Evolutionary conservation across 2,113 vertebrate genomes (phyloP).

Genomic region (Neomonachus schauinslandi): DNA sequence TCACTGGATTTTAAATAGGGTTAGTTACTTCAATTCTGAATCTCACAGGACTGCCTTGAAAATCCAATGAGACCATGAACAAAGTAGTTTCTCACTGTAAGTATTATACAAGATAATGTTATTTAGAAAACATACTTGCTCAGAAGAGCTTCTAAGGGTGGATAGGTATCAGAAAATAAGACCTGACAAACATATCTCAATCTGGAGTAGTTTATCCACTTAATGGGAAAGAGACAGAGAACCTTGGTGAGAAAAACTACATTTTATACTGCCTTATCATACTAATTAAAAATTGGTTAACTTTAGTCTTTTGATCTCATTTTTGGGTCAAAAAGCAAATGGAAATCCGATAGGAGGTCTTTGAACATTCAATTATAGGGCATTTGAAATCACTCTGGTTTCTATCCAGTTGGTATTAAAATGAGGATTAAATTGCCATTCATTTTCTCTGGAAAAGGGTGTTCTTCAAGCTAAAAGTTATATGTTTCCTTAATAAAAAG

Average conservation of each 20-base stretch:
- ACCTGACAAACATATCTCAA: background rate
- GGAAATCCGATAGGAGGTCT: constrained; percentile 39
- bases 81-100: background rate
- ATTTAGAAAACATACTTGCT: constrained; percentile 54
- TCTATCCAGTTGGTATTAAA: constrained; percentile 34
- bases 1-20: background rate
- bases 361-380: constrained; percentile 38
- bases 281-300: constrained; percentile 42
- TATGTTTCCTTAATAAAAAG: constrained; percentile 24
- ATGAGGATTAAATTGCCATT: background rate
- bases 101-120: background rate
- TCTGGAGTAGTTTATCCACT: background rate
- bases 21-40: constrained; percentile 41
- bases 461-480: constrained; percentile 17
- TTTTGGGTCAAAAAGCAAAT: constrained; percentile 54
- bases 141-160: constrained; percentile 7
- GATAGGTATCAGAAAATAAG: constrained; percentile 16
- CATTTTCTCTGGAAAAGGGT: constrained; percentile 1
- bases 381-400: constrained; percentile 23
- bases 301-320: constrained; percentile 15
- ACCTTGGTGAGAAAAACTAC: constrained; percentile 4
- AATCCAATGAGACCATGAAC: background rate
- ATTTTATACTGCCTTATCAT: constrained; percentile 9
- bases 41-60: background rate
- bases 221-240: background rate